Base-by-base conservation (phyloP, 2,113 vertebrate species). In the Orthonyx spaldingii region DNA sequence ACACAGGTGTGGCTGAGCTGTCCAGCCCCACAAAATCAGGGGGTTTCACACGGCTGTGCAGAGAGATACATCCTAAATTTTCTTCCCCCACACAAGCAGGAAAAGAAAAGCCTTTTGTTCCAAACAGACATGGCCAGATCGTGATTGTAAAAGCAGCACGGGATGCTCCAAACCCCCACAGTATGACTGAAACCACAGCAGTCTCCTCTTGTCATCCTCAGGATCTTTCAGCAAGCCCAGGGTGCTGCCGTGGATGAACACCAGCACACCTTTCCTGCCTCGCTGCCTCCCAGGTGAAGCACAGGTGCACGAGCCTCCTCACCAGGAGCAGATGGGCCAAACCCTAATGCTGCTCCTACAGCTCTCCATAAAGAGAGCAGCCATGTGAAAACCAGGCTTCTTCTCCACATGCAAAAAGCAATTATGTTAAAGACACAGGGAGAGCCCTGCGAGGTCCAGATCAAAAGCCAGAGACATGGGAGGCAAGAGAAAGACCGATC, bases 391-490 rank as follows among this genome's bases (percentile, higher is more conserved):
- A 74, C 2, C 90, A 59, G 92, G 50, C 83, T 63, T 20, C 79
- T 33, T 81, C 88, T 47, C 93, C 57, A 93, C 89, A 81, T 6
- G 87, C 87, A 82, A 33, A 87, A 81, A 66, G 72, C 85, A 92
- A 89, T 96, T 91, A 79, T 2, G 26, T 5, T 65, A 82, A 84
- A 93, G 92, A 87, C 70, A 37, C 6, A 1, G 87, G 77, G 84
- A 87, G 84, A 84, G 78, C 90, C 89, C 16, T 20, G 59, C 55
- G 18, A 93, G 74, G 91, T 82, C 84, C 90, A 59, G 63, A 88
- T 32, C 85, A 68, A 76, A 77, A 61, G 69, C 64, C 92, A 77
- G 93, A 90, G 85, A 84, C 84, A n/a, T 2, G 14, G 69, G 76
- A 92, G 81, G 69, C 68, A 5, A 75, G 56, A 80, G 84, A 79